phyloP scores from a whole-genome alignment of 2,888 invertebrate species.

The Cylindroiulus punctatus region DNA sequence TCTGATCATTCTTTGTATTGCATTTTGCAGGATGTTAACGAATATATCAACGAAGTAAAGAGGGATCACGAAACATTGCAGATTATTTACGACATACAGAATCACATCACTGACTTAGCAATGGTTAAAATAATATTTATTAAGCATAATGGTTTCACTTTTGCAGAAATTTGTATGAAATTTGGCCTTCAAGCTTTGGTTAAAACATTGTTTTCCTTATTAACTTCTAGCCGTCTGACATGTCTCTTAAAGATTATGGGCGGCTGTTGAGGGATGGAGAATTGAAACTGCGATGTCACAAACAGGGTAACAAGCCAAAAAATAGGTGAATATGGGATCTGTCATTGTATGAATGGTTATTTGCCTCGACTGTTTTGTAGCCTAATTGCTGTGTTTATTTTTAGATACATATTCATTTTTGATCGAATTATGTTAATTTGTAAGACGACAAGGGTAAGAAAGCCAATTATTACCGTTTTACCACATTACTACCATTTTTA shows the following conservation, averaged over 20 bases:
- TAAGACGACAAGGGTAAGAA: constrained; percentile 79
- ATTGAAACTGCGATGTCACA: constrained; percentile 88
- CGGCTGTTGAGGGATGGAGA: constrained; percentile 93
- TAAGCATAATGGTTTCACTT: neutral
- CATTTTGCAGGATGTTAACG: constrained; percentile 80
- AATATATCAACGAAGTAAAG: constrained; percentile 98
- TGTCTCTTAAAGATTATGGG: constrained; percentile 88
- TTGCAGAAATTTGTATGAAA: no score
- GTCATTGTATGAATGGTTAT: neutral
- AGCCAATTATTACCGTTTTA: neutral
- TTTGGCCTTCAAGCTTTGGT: no score
- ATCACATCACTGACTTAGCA: constrained; percentile 67
- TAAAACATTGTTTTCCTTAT: no score
- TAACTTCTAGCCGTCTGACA: constrained; percentile 74
- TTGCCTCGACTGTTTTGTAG: neutral
- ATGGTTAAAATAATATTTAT: constrained; percentile 59
- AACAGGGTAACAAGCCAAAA: constrained; percentile 82
- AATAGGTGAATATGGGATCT: constrained; percentile 68
- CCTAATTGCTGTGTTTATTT: constrained; percentile 59
- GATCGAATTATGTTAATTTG: constrained; percentile 96
- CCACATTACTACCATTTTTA: neutral
- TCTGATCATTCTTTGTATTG: neutral
- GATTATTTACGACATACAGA: constrained; percentile 89
- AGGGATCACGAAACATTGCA: constrained; percentile 93
- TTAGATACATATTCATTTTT: constrained; percentile 94